Evolutionary conservation across 2,888 invertebrate genomes (phyloP).

Genomic region (Dolichomitus sp.): DNA sequence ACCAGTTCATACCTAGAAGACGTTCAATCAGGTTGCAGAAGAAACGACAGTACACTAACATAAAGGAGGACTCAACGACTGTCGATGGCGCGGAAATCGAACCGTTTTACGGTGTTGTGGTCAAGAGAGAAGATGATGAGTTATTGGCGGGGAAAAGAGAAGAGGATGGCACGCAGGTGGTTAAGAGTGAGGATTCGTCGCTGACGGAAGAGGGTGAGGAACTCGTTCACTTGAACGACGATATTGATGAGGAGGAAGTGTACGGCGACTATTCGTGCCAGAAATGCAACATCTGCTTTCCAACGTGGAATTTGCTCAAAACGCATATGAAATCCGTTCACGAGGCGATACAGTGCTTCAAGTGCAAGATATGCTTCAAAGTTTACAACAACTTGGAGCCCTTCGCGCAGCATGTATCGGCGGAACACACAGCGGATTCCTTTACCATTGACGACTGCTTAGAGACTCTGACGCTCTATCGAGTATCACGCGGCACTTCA

Average conservation of each 20-base stretch:
- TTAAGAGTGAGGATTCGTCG: not conserved
- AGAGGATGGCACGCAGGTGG: not conserved
- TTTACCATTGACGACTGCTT: slow-evolving; percentile 10
- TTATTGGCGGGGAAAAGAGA: not conserved
- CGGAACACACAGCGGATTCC: slow-evolving; percentile 68
- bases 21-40: slow-evolving; percentile 14
- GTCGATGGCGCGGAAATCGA: not conserved
- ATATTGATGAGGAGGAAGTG: slow-evolving; percentile 65
- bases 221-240: slow-evolving; percentile 57
- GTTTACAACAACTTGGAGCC: slow-evolving; percentile 71
- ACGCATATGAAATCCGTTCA: slow-evolving; percentile 60
- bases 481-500: slow-evolving; percentile 47
- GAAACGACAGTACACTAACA: not conserved
- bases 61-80: slow-evolving; percentile 5
- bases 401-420: slow-evolving; percentile 73
- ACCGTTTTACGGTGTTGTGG: slow-evolving; percentile 18
- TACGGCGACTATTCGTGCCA: slow-evolving; percentile 69
- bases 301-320: slow-evolving; percentile 55
- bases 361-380: slow-evolving; percentile 77
- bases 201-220: slow-evolving; percentile 38
- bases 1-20: not conserved
- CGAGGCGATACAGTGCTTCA: slow-evolving; percentile 70
- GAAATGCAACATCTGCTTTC: slow-evolving; percentile 64
- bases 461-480: slow-evolving; percentile 45
- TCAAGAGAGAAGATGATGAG: not conserved